Evolutionary conservation across 2,888 invertebrate species (phyloP).

Genomic region (Neoitamus cyanurus): DNA sequence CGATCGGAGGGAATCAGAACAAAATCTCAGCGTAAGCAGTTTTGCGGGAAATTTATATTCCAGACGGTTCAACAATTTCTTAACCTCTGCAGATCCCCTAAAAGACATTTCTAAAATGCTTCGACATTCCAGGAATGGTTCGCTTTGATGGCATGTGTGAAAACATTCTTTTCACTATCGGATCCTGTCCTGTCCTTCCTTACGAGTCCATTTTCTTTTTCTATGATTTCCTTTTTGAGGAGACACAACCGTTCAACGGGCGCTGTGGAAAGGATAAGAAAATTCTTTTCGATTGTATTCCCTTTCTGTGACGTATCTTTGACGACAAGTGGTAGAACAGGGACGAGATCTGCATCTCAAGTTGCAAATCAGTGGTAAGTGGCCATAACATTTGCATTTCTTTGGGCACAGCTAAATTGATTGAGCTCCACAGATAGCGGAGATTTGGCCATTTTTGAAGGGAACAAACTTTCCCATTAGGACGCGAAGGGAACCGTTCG

Average conservation of each 20-base stretch:
- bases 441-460: slow-evolving; percentile 11
- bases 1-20: slow-evolving; percentile 2
- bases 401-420: slow-evolving; percentile 26
- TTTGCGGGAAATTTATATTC: slow-evolving; percentile 38
- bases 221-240: slow-evolving; percentile 16
- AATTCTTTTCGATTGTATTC: slow-evolving; percentile 40
- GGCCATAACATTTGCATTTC: slow-evolving; percentile 44
- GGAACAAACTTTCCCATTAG: not conserved
- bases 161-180: slow-evolving; percentile 46
- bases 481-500: not conserved
- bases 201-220: slow-evolving; percentile 32
- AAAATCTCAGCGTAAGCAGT: slow-evolving; percentile 35
- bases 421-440: slow-evolving; percentile 26
- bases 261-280: slow-evolving; percentile 12
- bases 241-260: not conserved
- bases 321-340: slow-evolving; percentile 35
- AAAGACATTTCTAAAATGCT: slow-evolving; percentile 41
- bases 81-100: slow-evolving; percentile 35
- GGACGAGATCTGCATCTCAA: slow-evolving; percentile 43
- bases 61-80: slow-evolving; percentile 43
- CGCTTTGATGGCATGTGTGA: slow-evolving; percentile 43
- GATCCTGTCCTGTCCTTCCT: slow-evolving; percentile 22
- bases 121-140: slow-evolving; percentile 38
- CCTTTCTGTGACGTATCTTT: slow-evolving; percentile 35
- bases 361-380: slow-evolving; percentile 46